Percentiles rank a stretch among this genome's conserved stretches.
Conservation (phyloP, 2,113 vertebrate genomes). For the Bucco capensis region DNA sequence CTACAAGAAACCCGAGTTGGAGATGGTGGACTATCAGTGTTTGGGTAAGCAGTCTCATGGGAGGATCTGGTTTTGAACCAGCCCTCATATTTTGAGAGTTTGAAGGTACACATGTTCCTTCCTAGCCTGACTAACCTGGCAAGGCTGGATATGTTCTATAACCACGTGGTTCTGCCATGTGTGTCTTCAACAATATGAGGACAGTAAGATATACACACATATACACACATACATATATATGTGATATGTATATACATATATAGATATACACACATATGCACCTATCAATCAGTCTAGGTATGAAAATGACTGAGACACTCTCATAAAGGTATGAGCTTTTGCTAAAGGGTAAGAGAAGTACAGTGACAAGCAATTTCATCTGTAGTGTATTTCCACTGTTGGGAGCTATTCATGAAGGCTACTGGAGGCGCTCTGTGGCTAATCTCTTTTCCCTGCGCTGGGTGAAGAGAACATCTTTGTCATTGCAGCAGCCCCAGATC, state of each 20-base stretch:
- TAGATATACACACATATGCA: neutral
- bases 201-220: neutral
- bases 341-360: neutral
- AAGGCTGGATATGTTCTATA: neutral
- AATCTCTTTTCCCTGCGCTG: neutral
- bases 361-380: neutral
- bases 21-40: neutral
- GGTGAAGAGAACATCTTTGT: neutral
- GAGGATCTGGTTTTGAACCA: neutral
- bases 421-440: neutral
- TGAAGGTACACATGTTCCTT: neutral
- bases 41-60: neutral
- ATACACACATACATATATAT: too few relatives aligned
- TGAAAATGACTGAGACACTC: neutral
- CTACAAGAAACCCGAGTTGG: neutral
- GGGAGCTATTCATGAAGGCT: neutral
- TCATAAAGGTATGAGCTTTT: neutral
- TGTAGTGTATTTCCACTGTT: neutral
- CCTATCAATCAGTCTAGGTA: accelerated
- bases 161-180: neutral
- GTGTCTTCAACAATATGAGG: neutral
- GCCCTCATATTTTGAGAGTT: neutral
- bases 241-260: too few relatives aligned
- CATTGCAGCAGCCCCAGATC: neutral
- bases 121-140: neutral